Evolutionary conservation across 2,797 vertebrate genomes (phyloP), one percentile per base, ranked within the genome.

Genomic region (Bradypodion ventrale): DNA sequence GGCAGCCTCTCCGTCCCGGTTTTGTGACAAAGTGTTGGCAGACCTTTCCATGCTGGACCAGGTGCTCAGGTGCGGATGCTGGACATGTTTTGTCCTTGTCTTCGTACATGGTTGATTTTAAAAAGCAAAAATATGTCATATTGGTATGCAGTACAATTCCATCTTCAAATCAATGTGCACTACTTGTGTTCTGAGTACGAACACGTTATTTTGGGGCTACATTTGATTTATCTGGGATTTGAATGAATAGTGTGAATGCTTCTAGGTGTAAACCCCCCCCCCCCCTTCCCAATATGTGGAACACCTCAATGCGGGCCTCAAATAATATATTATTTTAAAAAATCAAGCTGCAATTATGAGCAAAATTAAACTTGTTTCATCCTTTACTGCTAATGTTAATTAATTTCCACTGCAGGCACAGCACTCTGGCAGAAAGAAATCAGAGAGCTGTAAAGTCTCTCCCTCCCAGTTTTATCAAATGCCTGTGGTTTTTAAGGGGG

Each of bases 291-390:
- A 35, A 13, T 56, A 35, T n/a, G 29, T 70, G 21, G 35, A 77
- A 23, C 27, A 32, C 9, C 35, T 37, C 9, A 70, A 2, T 9
- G 37, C 32, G 27, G 13, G 25, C 25, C 21, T 16, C 23, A 75
- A 63, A 66, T 59, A 78, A n/a, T 40, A 6, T 15, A 13, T 70
- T 25, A 49, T n/a, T 56, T 42, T 46, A 63, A 35, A 66, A 37
- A 23, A 1, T n/a, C 19, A 32, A 73, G 19, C n/a, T 25, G n/a
- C 35, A 79, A 29, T 23, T 65, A 40, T 27, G 46, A 78, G 42
- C 49, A 73, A 49, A 74, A 80, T 80, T 21, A 66, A 80, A 79
- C 29, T 60, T 74, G 78, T 37, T 80, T 75, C 46, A n/a, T n/a
- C n/a, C n/a, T n/a, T n/a, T n/a, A n/a, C n/a, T n/a, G n/a, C n/a